Evolutionary conservation across 1,140 invertebrate species (phyloP).

Genomic region (Drosophila tani): DNA sequence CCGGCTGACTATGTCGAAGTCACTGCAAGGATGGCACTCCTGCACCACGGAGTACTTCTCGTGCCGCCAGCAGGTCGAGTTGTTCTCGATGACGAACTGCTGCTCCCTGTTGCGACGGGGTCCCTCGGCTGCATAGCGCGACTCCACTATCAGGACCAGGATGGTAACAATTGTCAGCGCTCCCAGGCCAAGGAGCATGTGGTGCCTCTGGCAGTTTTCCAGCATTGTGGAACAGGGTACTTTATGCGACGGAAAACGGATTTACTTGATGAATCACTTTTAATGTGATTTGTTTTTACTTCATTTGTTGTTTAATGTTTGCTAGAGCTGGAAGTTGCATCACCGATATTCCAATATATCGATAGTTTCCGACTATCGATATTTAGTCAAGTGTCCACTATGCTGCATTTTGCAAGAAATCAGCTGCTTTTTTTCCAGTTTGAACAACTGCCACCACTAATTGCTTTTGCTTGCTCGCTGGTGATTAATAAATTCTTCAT

Average conservation of each 20-base stretch:
- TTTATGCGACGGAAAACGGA: neutral
- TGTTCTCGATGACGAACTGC: conserved; percentile 89
- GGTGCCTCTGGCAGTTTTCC: conserved; percentile 89
- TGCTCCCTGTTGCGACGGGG: conserved; percentile 52
- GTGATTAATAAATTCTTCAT: too few relatives aligned
- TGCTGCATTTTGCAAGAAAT: too few relatives aligned
- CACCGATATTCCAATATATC: neutral
- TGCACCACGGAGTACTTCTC: conserved; percentile 89
- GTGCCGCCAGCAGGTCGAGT: conserved; percentile 90
- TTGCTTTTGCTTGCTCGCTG: too few relatives aligned
- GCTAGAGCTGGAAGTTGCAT: neutral
- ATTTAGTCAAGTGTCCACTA: too few relatives aligned
- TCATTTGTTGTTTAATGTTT: neutral
- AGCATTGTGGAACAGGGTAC: conserved; percentile 86
- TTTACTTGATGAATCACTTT: neutral
- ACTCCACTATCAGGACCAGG: conserved; percentile 91
- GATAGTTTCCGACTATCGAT: neutral
- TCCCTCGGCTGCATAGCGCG: conserved; percentile 86
- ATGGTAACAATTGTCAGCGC: conserved; percentile 89
- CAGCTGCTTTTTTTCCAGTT: too few relatives aligned
- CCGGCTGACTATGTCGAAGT: conserved; percentile 90
- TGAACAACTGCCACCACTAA: too few relatives aligned
- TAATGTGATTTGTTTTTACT: conserved; percentile 1
- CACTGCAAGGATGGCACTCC: conserved; percentile 92
- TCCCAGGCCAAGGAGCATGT: conserved; percentile 88